Percentiles rank a stretch among this genome's conserved stretches.
phyloP scores from a whole-genome alignment of 23 tunicate genomes.

The Diplosoma virens region DNA sequence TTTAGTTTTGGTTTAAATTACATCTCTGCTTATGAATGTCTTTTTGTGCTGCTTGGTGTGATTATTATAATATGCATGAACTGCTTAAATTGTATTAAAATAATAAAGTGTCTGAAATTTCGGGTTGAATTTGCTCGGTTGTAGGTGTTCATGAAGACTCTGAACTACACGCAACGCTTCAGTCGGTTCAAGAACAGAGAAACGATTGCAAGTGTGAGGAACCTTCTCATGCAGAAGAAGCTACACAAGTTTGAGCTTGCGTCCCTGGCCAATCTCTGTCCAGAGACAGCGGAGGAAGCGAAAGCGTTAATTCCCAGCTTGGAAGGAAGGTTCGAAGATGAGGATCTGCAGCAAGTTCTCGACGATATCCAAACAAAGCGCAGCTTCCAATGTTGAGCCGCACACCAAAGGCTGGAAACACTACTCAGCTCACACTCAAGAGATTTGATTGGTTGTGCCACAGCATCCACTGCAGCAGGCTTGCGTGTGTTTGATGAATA shows the following conservation, averaged over 20 bases:
- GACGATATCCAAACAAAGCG: slow-evolving; percentile 87
- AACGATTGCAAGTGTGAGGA: slow-evolving; percentile 86
- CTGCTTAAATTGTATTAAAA: too few species aligned
- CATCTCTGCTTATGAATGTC: too few species aligned
- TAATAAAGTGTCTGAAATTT: too few species aligned
- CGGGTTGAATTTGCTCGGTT: too few species aligned
- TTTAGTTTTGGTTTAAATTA: too few species aligned
- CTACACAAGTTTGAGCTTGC: slow-evolving; percentile 96
- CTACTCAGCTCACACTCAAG: too few species aligned
- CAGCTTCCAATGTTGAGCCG: slow-evolving; percentile 78
- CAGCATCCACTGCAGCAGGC: too few species aligned
- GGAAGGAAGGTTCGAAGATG: slow-evolving; percentile 89
- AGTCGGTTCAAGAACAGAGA: slow-evolving; percentile 95
- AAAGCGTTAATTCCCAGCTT: slow-evolving; percentile 87
- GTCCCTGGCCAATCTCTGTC: slow-evolving; percentile 93
- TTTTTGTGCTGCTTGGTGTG: too few species aligned
- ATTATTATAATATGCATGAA: too few species aligned
- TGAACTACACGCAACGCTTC: slow-evolving; percentile 96
- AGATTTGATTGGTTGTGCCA: too few species aligned
- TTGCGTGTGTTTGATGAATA: too few species aligned
- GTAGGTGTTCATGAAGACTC: slow-evolving; percentile 84
- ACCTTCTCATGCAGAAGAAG: slow-evolving; percentile 70
- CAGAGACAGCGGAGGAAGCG: slow-evolving; percentile 98
- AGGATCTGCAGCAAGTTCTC: slow-evolving; percentile 84
- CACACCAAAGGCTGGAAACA: too few species aligned